These are phyloP conservation scores for Centropus unirufus DNA, from an alignment of 2,113 vertebrate genomes.

Conservation along the genomic window DNA sequence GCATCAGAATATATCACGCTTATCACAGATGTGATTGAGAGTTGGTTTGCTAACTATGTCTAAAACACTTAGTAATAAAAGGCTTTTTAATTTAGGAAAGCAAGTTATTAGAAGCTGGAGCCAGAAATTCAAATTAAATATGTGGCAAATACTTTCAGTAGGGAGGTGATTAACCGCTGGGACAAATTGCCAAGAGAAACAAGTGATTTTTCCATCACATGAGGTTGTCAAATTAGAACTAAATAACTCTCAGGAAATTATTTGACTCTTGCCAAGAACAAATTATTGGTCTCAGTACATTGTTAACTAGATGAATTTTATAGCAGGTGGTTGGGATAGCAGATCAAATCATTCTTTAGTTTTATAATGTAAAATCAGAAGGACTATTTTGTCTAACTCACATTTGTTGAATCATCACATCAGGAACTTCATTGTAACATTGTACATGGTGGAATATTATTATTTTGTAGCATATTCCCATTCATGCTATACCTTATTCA, in stretches of 20 bases:
- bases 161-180: conserved; percentile 61
- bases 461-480: not conserved
- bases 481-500: not conserved
- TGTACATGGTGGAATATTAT: not conserved
- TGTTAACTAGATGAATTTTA: conserved; percentile 57
- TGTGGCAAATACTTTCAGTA: conserved; percentile 54
- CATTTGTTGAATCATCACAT: not conserved
- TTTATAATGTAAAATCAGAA: conserved; percentile 5
- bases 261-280: conserved; percentile 66
- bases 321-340: conserved; percentile 44
- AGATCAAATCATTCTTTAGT: not conserved
- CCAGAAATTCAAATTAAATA: conserved; percentile 67
- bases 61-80: conserved; percentile 60
- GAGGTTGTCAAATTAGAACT: conserved; percentile 68
- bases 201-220: conserved; percentile 67
- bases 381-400: not conserved
- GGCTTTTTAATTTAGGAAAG: conserved; percentile 57
- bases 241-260: conserved; percentile 67
- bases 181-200: conserved; percentile 72
- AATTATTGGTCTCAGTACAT: conserved; percentile 63
- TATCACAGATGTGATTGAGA: conserved; percentile 43
- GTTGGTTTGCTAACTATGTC: conserved; percentile 46
- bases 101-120: conserved; percentile 48
- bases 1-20: not conserved
- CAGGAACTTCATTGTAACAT: not conserved